A percentile compares a stretch with the other conserved stretches of the same genome.
Evolutionary conservation across 2,797 vertebrate species (phyloP).

Genomic region (Corythornis leucogaster): DNA sequence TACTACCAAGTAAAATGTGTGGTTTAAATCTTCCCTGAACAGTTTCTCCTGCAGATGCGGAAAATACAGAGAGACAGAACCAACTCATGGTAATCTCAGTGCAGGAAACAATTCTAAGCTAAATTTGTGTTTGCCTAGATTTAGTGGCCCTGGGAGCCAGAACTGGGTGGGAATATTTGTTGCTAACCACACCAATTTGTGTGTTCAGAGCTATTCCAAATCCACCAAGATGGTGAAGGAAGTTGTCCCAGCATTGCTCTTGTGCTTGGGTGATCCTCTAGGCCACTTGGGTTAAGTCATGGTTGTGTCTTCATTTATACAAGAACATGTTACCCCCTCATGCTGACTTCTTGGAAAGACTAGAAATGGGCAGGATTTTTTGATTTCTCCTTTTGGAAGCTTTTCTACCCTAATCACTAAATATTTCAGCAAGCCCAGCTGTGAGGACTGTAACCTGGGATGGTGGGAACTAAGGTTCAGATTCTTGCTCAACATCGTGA

Average conservation of each 20-base stretch:
- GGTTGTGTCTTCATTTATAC: neutral
- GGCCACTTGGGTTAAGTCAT: neutral
- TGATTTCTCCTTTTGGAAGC: neutral
- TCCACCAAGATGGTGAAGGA: neutral
- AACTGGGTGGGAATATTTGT: neutral
- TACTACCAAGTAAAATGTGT: neutral
- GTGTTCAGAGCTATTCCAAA: neutral
- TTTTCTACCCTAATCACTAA: neutral
- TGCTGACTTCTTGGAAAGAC: neutral
- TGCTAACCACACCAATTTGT: neutral
- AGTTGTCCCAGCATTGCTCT: neutral
- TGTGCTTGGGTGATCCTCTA: neutral
- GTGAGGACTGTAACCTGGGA: neutral
- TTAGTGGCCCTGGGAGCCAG: slow-evolving; percentile 2
- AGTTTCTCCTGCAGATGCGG: neutral
- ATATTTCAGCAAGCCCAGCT: neutral
- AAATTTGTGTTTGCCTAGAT: neutral
- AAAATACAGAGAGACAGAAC: neutral
- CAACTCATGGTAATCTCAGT: neutral
- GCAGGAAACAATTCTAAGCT: neutral
- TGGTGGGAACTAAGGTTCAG: neutral
- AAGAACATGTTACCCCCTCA: accelerated
- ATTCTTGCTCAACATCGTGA: neutral
- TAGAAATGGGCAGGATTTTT: neutral
- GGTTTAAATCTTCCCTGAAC: neutral